Evolutionary conservation across 1,140 invertebrate species (phyloP), one percentile per base, ranked within the genome.

Genomic region (Dinoponera quadriceps): DNA sequence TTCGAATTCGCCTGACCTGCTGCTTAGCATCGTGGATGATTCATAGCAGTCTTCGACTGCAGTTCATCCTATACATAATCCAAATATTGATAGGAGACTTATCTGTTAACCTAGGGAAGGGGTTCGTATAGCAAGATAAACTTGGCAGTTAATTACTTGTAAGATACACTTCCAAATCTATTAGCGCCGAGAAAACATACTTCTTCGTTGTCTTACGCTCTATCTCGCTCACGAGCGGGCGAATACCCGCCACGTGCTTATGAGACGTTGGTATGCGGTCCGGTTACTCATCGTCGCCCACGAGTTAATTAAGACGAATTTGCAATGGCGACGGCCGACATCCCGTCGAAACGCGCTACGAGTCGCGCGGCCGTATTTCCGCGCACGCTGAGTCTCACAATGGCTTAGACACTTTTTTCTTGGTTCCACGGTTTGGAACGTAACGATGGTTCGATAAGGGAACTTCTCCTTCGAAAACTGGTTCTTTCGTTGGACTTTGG

Each of bases 91-190:
- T 80, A 59, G 33, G n/a, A 18, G 14, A 33, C 60, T 54, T 77
- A 55, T 44, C 38, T 80, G 48, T 80, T 71, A 71, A 80, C 38
- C 33, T 48, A 44, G 65, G 25, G n/a, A 57, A 5, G 38, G 38
- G 38, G 9, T 57, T 71, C 33, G 33, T 29, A 44, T 27, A 57
- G 63, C 33, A 80, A 80, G 75, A 80, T 80, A 80, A 80, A 80
- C 75, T 51, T 4, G 5, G 25, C 75, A 71, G 65, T 80, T 71
- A 80, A 80, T 80, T 80, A 80, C 65, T 80, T 71, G 63, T 51
- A 80, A 80, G 75, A 80, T 80, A 80, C 33, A 69, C 65, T 69
- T 48, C 29, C 65, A 80, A 80, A 80, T 80, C 65, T 80, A 80
- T 80, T 80, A 80, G 75, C 48, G 57, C 49, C 20, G 65, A 57